Percentiles rank a stretch among this genome's conserved stretches.
phyloP scores from a whole-genome alignment of 2,797 vertebrate species.

The Manis javanica region DNA sequence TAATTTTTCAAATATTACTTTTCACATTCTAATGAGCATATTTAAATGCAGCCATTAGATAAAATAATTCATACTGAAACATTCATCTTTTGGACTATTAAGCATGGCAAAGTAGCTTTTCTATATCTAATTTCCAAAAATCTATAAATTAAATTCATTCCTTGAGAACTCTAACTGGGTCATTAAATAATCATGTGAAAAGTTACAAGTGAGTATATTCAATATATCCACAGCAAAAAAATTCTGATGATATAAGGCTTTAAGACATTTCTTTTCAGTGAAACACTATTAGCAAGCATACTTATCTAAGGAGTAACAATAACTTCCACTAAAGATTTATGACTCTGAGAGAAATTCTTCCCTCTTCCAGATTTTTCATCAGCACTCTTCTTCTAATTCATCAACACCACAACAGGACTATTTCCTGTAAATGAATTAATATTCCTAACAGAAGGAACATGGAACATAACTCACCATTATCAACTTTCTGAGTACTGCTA shows the following conservation, averaged over 20 bases:
- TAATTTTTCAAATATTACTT: slow-evolving; percentile 29
- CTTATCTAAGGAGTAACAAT: neutral
- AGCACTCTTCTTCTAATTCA: slow-evolving; percentile 15
- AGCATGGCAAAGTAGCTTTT: slow-evolving; percentile 39
- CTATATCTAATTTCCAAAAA: slow-evolving; percentile 3
- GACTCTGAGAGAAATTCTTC: slow-evolving; percentile 22
- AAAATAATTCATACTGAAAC: slow-evolving; percentile 40
- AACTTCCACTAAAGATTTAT: slow-evolving; percentile 21
- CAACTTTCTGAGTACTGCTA: neutral
- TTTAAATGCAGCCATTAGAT: slow-evolving; percentile 34
- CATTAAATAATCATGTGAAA: slow-evolving; percentile 41
- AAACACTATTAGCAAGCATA: slow-evolving; percentile 12
- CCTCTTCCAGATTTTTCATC: slow-evolving; percentile 20
- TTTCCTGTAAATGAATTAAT: slow-evolving; percentile 25
- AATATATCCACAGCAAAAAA: neutral
- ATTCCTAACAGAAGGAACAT: neutral
- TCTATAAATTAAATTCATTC: slow-evolving; percentile 7
- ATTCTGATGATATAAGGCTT: neutral
- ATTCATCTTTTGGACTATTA: slow-evolving; percentile 45
- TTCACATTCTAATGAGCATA: slow-evolving; percentile 9
- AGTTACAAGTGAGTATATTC: neutral
- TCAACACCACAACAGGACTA: neutral
- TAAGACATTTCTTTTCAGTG: slow-evolving; percentile 24
- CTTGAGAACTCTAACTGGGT: neutral
- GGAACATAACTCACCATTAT: neutral